Evolutionary conservation across 2,113 vertebrate species (phyloP).

Genomic region (Elgaria multicarinata): DNA sequence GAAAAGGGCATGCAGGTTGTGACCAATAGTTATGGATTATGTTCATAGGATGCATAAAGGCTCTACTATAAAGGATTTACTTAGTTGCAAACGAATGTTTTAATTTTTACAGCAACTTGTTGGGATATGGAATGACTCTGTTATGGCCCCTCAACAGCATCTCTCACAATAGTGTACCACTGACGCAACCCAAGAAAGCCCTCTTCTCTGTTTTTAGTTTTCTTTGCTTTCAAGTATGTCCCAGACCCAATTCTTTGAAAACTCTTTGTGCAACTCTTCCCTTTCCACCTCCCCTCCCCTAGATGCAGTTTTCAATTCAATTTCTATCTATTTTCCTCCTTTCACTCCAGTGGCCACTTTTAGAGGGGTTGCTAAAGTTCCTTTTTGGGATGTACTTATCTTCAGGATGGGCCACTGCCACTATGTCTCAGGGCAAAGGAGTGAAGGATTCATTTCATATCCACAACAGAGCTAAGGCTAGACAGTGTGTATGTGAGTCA

Average conservation of each 20-base stretch:
- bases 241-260: not conserved
- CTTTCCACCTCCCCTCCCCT: not conserved
- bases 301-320: not conserved
- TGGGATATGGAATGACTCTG: not conserved
- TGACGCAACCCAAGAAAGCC: not conserved
- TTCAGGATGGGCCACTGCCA: not conserved
- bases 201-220: not conserved
- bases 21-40: not conserved
- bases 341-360: not conserved
- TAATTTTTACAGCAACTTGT: not conserved
- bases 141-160: not conserved
- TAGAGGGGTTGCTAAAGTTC: not conserved
- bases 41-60: not conserved
- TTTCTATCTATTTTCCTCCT: not conserved
- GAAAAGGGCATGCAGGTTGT: too few relatives aligned
- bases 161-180: not conserved
- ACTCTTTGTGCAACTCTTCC: not conserved
- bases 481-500: not conserved
- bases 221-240: not conserved
- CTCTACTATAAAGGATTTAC: not conserved
- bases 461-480: not conserved
- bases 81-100: not conserved
- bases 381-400: not conserved
- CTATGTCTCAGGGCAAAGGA: not conserved
- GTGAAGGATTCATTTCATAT: not conserved